Evolutionary conservation across 2,888 invertebrate species (phyloP).

Genomic region (Leptopterna dolabrata): DNA sequence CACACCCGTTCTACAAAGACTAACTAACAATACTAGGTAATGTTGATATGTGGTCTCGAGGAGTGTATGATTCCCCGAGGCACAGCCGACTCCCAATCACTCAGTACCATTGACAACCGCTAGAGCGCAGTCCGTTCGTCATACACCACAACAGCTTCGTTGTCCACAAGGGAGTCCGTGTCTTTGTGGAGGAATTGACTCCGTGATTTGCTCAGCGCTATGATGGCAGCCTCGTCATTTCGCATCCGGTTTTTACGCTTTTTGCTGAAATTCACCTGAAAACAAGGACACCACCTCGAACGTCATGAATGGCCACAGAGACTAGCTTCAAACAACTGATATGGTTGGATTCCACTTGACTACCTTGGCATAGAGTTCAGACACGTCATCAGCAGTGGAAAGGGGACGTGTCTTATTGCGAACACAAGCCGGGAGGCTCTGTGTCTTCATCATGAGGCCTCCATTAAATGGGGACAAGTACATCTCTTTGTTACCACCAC

Average conservation of each 20-base stretch:
- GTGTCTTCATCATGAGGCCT: constrained; percentile 69
- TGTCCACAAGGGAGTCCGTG: constrained; percentile 76
- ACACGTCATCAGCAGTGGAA: constrained; percentile 77
- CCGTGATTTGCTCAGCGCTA: constrained; percentile 81
- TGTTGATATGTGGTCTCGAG: constrained; percentile 34
- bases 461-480: constrained; percentile 58
- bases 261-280: constrained; percentile 80
- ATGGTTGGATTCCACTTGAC: background rate
- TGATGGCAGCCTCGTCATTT: constrained; percentile 83
- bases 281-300: constrained; percentile 60
- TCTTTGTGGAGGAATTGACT: constrained; percentile 71
- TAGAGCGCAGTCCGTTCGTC: constrained; percentile 83
- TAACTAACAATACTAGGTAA: background rate
- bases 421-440: constrained; percentile 79
- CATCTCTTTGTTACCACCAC: constrained; percentile 35
- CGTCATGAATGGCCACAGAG: too few species aligned
- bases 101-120: background rate
- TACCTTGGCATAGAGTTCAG: constrained; percentile 79
- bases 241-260: constrained; percentile 85
- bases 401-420: constrained; percentile 77
- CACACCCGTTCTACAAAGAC: background rate
- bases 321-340: too few species aligned
- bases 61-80: constrained; percentile 18
- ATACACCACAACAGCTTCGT: constrained; percentile 84
- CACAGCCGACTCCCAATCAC: constrained; percentile 37